Conservation (phyloP, 2,888 invertebrate genomes). For the Leptopilina drosophilae region DNA sequence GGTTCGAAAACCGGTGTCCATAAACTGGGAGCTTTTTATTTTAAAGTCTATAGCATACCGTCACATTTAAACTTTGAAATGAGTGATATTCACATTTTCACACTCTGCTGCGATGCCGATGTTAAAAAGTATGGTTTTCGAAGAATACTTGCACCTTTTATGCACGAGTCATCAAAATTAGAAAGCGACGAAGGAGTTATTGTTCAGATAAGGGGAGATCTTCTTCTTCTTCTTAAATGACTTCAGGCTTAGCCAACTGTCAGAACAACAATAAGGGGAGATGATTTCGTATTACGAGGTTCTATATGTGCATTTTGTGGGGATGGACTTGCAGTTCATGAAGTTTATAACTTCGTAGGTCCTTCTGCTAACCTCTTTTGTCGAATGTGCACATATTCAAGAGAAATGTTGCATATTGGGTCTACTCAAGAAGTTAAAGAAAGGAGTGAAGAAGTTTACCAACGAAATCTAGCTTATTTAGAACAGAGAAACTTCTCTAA, state of each 20-base stretch:
- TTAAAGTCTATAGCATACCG: slow-evolving; percentile 44
- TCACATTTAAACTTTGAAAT: slow-evolving; percentile 45
- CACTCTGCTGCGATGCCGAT: slow-evolving; percentile 43
- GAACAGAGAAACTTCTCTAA: not conserved
- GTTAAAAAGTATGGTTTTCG: slow-evolving; percentile 49
- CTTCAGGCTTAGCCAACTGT: no score
- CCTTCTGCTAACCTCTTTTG: slow-evolving; percentile 52
- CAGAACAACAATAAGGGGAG: no score
- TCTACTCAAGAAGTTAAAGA: slow-evolving; percentile 2
- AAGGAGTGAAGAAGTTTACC: not conserved
- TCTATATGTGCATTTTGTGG: slow-evolving; percentile 49
- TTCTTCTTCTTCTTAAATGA: no score
- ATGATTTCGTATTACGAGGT: slow-evolving; percentile 47
- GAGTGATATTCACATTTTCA: slow-evolving; percentile 42
- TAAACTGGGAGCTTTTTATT: slow-evolving; percentile 51
- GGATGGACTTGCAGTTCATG: slow-evolving; percentile 50
- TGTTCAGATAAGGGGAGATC: slow-evolving; percentile 42
- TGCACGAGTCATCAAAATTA: slow-evolving; percentile 51
- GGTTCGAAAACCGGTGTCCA: slow-evolving; percentile 48
- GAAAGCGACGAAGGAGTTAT: slow-evolving; percentile 54
- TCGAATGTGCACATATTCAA: slow-evolving; percentile 45
- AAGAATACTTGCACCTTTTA: slow-evolving; percentile 45
- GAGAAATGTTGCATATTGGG: slow-evolving; percentile 51
- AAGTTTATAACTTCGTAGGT: slow-evolving; percentile 52
- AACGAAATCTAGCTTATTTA: not conserved